A percentile compares a stretch with the other conserved stretches of the same genome.
Conservation (phyloP, 1,140 invertebrate species). For the Homarus americanus region DNA sequence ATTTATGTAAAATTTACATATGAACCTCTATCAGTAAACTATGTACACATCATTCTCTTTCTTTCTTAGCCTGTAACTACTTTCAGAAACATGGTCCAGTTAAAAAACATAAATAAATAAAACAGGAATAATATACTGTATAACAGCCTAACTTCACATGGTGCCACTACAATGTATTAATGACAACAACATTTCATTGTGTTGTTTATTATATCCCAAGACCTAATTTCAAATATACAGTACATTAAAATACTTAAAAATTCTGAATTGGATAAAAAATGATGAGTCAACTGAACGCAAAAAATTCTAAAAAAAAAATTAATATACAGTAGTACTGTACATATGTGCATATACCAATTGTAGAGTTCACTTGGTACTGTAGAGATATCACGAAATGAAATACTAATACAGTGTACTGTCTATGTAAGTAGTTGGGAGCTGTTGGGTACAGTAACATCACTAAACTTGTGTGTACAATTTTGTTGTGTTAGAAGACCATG, state of each 20-base stretch:
- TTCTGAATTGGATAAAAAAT: background rate
- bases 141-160: background rate
- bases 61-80: constrained; percentile 10
- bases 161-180: constrained; percentile 13
- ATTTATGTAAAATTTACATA: constrained; percentile 55
- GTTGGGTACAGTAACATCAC: background rate
- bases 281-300: background rate
- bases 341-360: background rate
- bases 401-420: constrained; percentile 7
- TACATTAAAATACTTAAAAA: background rate
- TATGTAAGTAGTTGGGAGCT: background rate
- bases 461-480: background rate
- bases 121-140: background rate
- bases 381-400: background rate
- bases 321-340: too few relatives aligned
- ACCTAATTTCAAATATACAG: background rate
- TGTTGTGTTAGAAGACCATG: background rate
- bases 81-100: background rate
- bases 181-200: background rate
- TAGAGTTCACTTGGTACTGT: background rate
- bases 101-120: constrained; percentile 2
- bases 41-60: constrained; percentile 25
- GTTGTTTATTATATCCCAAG: background rate
- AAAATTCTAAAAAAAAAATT: background rate
- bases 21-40: constrained; percentile 35